phyloP scores from a whole-genome alignment of 2,113 vertebrate species.

The Oreochromis tanganicae region DNA sequence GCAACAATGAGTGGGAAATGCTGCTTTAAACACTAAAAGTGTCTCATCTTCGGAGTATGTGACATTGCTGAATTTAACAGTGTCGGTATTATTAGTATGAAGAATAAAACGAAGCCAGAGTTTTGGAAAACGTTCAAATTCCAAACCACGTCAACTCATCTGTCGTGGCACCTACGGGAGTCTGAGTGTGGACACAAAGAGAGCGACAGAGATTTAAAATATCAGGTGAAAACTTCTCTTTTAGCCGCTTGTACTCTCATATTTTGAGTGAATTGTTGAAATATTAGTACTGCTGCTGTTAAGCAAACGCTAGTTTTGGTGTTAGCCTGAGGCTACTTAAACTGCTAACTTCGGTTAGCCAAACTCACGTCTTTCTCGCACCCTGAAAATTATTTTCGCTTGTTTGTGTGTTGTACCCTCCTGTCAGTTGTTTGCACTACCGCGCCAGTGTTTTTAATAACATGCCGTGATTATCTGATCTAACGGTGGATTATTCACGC shows the following conservation, averaged over 20 bases:
- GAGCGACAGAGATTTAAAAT: neutral
- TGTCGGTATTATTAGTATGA: constrained; percentile 22
- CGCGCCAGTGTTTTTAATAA: neutral
- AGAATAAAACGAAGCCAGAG: neutral
- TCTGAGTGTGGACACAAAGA: constrained; percentile 14
- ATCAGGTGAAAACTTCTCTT: constrained; percentile 10
- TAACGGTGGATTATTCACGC: neutral
- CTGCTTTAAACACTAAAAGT: neutral
- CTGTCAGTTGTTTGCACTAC: neutral
- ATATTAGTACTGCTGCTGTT: fast-evolving
- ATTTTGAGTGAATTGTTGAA: fast-evolving
- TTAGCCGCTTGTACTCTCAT: fast-evolving
- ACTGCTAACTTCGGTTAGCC: neutral
- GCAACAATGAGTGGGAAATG: neutral
- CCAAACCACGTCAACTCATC: constrained; percentile 14
- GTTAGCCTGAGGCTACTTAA: constrained; percentile 18
- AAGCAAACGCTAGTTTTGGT: neutral
- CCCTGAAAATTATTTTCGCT: neutral
- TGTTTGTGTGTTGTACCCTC: neutral
- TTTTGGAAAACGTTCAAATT: constrained; percentile 20
- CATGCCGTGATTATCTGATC: neutral
- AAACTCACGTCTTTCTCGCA: neutral
- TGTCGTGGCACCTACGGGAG: constrained; percentile 7
- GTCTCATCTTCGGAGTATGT: neutral
- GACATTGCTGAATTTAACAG: neutral